These are phyloP conservation scores for Hydrotaea cyrtoneurina DNA, from an alignment of 2,888 invertebrate species.

Conservation along the genomic window DNA sequence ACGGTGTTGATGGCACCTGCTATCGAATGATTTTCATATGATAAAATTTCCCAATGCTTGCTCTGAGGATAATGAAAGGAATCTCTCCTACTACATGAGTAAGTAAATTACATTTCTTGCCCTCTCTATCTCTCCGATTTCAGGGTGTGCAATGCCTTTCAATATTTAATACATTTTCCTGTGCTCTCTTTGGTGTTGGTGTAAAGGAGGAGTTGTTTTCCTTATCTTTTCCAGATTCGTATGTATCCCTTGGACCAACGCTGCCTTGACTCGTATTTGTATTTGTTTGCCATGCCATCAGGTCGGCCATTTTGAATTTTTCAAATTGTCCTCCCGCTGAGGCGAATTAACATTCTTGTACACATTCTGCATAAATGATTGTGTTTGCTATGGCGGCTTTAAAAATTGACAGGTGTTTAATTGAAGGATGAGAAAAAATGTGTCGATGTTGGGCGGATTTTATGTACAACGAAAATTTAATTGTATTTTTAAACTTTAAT, in stretches of 20 bases:
- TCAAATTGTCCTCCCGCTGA: background rate
- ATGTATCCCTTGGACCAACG: constrained; percentile 31
- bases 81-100: too few relatives aligned
- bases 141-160: background rate
- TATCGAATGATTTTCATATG: background rate
- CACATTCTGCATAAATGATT: constrained; percentile 32
- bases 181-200: background rate
- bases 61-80: too few relatives aligned
- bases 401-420: constrained; percentile 12
- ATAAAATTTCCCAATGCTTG: too few relatives aligned
- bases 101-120: background rate
- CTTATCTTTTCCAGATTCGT: background rate
- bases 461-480: too few relatives aligned
- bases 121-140: background rate
- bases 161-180: background rate
- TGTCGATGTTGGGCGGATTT: background rate
- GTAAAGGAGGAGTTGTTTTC: background rate
- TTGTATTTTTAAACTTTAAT: too few relatives aligned
- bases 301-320: constrained; percentile 46
- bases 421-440: background rate
- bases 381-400: background rate
- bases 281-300: background rate
- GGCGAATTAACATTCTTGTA: constrained; percentile 34
- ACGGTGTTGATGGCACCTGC: constrained; percentile 49
- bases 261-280: background rate